These are phyloP conservation scores for Melopsittacus undulatus DNA, from an alignment of 2,797 vertebrate genomes.

Conservation along the genomic window DNA sequence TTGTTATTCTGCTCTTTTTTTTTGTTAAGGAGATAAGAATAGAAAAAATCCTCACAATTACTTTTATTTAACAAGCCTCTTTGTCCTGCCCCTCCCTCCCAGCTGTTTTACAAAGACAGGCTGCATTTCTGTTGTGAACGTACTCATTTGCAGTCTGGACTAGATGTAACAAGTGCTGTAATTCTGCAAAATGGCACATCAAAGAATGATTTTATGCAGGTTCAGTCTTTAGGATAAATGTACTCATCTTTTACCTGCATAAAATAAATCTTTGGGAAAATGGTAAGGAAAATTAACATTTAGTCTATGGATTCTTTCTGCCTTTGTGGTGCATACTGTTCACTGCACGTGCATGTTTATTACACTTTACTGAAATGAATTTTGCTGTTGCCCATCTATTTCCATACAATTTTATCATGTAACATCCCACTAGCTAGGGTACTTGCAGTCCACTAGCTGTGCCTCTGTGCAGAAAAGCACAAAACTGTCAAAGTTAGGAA, in stretches of 20 bases:
- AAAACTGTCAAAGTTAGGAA: neutral
- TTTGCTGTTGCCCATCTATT: neutral
- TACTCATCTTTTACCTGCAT: neutral
- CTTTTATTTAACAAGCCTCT: conserved; percentile 6
- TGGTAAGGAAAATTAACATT: neutral
- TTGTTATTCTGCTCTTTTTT: neutral
- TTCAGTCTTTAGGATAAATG: neutral
- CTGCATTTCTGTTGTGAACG: neutral
- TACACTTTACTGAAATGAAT: neutral
- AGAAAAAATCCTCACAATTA: neutral
- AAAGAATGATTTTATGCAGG: neutral
- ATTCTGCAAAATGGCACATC: neutral
- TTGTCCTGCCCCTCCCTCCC: neutral
- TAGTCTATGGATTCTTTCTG: neutral
- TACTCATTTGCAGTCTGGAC: neutral
- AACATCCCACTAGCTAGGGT: neutral
- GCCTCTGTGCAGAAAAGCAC: neutral
- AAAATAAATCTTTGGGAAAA: neutral
- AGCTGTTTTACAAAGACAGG: neutral
- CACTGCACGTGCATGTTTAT: neutral
- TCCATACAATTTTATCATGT: neutral
- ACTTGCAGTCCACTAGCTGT: neutral
- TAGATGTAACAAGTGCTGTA: neutral
- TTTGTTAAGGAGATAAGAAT: neutral
- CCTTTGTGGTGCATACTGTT: neutral